phyloP scores from a whole-genome alignment of 2,797 vertebrate genomes.

The Hipposideros larvatus region DNA sequence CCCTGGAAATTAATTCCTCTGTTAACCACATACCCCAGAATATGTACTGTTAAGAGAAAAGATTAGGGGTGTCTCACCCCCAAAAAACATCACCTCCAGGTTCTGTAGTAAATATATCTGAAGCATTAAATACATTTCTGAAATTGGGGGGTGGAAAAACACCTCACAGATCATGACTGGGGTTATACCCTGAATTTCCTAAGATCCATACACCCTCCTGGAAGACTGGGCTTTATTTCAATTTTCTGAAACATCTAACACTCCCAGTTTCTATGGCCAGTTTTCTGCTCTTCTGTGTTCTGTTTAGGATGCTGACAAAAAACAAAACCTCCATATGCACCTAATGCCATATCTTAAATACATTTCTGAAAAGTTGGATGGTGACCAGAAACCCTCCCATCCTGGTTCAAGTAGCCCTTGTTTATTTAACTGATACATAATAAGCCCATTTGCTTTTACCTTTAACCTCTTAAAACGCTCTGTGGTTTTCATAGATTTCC shows the following conservation, averaged over 20 bases:
- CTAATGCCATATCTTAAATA: background rate
- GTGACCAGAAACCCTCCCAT: slow-evolving; percentile 17
- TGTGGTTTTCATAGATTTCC: slow-evolving; percentile 77
- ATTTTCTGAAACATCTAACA: background rate
- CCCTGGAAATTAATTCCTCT: background rate
- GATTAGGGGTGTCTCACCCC: background rate
- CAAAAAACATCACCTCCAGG: background rate
- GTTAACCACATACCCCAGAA: background rate
- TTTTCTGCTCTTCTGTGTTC: background rate
- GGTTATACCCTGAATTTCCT: background rate
- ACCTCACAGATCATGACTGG: background rate
- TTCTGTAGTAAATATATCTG: background rate
- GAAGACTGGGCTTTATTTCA: background rate
- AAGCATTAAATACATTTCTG: background rate
- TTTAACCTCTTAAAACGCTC: slow-evolving; percentile 72
- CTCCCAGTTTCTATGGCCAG: background rate
- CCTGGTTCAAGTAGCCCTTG: slow-evolving; percentile 43
- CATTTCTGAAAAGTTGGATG: slow-evolving; percentile 22
- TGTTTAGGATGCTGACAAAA: background rate
- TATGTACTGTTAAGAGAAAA: background rate
- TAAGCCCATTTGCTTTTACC: slow-evolving; percentile 72
- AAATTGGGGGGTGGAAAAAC: background rate
- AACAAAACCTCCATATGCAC: background rate
- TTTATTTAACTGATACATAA: slow-evolving; percentile 74
- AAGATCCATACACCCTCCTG: background rate